Evolutionary conservation across 2,888 invertebrate genomes (phyloP).

Genomic region (Synanthedon andrenaeformis): DNA sequence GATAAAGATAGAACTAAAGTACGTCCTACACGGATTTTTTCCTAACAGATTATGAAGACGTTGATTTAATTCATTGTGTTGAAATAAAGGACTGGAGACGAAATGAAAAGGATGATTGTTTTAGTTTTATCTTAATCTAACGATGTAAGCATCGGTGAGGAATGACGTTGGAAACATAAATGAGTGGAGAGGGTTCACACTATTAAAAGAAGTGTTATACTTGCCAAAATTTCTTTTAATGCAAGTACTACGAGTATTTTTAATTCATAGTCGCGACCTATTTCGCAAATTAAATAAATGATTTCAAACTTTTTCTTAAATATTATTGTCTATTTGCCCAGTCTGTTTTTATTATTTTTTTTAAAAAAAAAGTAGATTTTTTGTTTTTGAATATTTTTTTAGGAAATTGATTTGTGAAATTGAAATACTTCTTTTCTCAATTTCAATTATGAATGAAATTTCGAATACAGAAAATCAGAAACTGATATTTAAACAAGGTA

Average conservation of each 20-base stretch:
- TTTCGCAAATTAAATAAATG: too few species aligned
- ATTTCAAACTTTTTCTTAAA: too few species aligned
- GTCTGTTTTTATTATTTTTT: too few species aligned
- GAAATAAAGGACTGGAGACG: conserved; percentile 52
- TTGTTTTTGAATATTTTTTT: too few species aligned
- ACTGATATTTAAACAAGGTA: too few species aligned
- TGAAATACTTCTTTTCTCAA: too few species aligned
- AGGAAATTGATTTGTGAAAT: too few species aligned
- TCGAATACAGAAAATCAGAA: too few species aligned
- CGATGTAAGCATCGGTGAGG: conserved; percentile 48
- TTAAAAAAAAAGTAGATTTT: too few species aligned
- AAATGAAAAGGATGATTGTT: conserved; percentile 69
- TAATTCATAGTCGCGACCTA: neutral
- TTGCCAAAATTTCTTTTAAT: neutral
- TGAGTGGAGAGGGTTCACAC: conserved; percentile 16
- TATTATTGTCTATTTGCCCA: too few species aligned
- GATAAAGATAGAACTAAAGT: conserved; percentile 29
- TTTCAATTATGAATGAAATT: too few species aligned
- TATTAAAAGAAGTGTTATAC: neutral
- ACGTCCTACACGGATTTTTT: conserved; percentile 47
- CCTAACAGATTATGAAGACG: conserved; percentile 41
- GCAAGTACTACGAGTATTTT: neutral
- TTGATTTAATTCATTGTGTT: conserved; percentile 42
- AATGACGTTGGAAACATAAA: conserved; percentile 20
- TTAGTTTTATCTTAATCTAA: conserved; percentile 68